Percentiles rank a stretch among this genome's conserved stretches.
phyloP scores from a whole-genome alignment of 2,113 vertebrate species.

The Cheilinus undulatus region DNA sequence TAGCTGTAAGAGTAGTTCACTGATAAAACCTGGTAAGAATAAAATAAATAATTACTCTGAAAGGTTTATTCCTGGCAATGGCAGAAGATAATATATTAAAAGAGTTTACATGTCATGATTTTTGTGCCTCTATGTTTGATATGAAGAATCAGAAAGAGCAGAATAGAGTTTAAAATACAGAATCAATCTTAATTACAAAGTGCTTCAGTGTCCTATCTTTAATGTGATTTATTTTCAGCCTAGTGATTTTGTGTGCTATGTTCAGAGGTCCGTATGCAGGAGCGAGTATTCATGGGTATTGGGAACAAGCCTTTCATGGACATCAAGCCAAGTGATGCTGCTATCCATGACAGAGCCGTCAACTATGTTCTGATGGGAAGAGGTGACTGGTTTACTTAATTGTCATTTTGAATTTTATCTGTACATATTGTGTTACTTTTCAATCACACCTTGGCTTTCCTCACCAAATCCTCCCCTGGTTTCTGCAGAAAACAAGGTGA shows the following conservation, averaged over 20 bases:
- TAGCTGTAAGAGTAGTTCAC: too few relatives aligned
- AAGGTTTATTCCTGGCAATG: not conserved
- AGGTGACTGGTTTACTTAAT: constrained; percentile 62
- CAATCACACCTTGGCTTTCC: not conserved
- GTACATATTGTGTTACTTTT: not conserved
- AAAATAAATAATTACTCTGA: too few relatives aligned
- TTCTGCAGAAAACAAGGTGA: constrained; percentile 72
- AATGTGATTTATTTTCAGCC: not conserved
- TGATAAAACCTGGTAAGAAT: too few relatives aligned
- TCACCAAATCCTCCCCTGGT: not conserved
- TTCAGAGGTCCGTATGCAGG: constrained; percentile 85
- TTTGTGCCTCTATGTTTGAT: not conserved
- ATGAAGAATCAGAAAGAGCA: not conserved
- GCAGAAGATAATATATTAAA: not conserved
- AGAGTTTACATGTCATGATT: not conserved
- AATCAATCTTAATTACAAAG: not conserved
- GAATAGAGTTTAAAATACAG: not conserved
- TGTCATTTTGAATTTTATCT: not conserved
- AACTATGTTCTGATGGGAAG: constrained; percentile 76
- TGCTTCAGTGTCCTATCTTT: not conserved
- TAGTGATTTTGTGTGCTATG: not conserved
- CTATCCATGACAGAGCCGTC: constrained; percentile 82
- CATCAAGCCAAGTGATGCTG: constrained; percentile 86
- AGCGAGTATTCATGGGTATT: constrained; percentile 86
- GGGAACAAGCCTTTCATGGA: constrained; percentile 87